Percentiles rank a stretch among this genome's conserved stretches.
phyloP scores from a whole-genome alignment of 2,113 vertebrate species.

The Symphodus melops region DNA sequence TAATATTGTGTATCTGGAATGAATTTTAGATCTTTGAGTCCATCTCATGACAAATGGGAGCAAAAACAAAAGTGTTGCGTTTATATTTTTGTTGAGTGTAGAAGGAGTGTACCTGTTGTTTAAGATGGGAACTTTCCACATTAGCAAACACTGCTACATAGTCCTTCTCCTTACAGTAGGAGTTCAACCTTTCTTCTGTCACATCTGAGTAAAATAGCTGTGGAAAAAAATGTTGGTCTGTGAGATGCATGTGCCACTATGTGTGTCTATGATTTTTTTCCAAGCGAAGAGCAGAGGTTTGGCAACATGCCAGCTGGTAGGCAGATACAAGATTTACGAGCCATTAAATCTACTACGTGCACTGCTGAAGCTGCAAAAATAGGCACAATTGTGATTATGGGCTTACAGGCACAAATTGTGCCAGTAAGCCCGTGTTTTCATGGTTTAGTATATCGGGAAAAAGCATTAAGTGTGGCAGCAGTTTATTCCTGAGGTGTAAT shows the following conservation, averaged over 20 bases:
- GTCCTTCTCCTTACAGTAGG: constrained; percentile 3
- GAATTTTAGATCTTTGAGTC: too few relatives aligned
- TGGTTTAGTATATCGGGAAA: constrained; percentile 35
- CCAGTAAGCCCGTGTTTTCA: constrained; percentile 48
- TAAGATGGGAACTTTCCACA: constrained; percentile 38
- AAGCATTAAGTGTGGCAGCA: constrained; percentile 52
- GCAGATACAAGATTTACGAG: constrained; percentile 59
- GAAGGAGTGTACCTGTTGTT: constrained; percentile 19
- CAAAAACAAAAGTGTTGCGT: too few relatives aligned
- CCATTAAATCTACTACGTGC: constrained; percentile 56
- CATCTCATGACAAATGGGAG: too few relatives aligned
- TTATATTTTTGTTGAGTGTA: too few relatives aligned
- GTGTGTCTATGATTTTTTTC: constrained; percentile 14
- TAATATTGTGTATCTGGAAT: too few relatives aligned
- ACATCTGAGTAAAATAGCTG: constrained; percentile 11
- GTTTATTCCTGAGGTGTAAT: constrained; percentile 63
- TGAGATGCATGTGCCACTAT: constrained; percentile 7
- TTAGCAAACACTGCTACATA: constrained; percentile 42
- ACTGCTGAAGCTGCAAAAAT: constrained; percentile 37
- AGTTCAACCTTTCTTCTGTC: constrained; percentile 25
- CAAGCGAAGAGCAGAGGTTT: constrained; percentile 51
- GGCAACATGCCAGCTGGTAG: constrained; percentile 56
- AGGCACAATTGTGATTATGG: too few relatives aligned
- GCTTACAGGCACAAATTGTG: constrained; percentile 26
- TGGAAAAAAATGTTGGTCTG: background rate